Base-by-base conservation (phyloP, 2,113 vertebrate genomes). In the Lophotis ruficrista region DNA sequence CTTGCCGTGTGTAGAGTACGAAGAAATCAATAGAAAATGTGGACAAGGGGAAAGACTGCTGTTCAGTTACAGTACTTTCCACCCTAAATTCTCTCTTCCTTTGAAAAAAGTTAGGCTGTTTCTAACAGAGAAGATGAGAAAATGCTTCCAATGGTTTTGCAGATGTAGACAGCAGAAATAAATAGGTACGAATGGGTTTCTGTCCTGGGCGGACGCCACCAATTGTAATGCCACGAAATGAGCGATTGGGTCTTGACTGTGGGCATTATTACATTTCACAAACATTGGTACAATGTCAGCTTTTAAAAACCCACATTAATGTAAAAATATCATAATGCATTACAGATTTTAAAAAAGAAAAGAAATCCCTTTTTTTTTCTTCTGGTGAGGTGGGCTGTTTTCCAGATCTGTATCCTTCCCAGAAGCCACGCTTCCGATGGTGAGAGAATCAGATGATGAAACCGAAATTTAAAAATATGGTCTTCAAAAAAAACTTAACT, bases 141-240 rank as follows among this genome's bases (percentile, higher is more conserved):
- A 91, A 53, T 48, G 6, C 9, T 71, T 15, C 9, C 11, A 7
- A 45, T 61, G 38, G 6, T 43, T 54, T 82, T 58, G 18, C 25
- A 23, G 43, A 5, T 4, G 0, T 7, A 38, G 76, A 7, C 47
- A 1, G 22, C 23, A 11, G 43, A 48, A 69, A 48, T 45, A 89
- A 84, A 60, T 37, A 3, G 2, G 0, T 10, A 4, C 8, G 14
- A 43, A 20, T 0, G 0, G 19, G 14, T 41, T 20, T 37, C 38
- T 17, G 15, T 31, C 33, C 60, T 16, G 30, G 9, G 2, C 35
- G 10, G 43, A 27, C 7, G 20, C 9, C 8, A 0, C 54, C 19
- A 43, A 16, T 48, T 75, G 53, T 30, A 62, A 14, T 5, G 5
- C 14, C 25, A 9, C 22, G 18, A 1, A 2, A 8, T 3, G 28